A percentile compares a stretch with the other conserved stretches of the same genome.
Conservation (phyloP, 2,797 vertebrate genomes). For the Lagodon rhomboides region DNA sequence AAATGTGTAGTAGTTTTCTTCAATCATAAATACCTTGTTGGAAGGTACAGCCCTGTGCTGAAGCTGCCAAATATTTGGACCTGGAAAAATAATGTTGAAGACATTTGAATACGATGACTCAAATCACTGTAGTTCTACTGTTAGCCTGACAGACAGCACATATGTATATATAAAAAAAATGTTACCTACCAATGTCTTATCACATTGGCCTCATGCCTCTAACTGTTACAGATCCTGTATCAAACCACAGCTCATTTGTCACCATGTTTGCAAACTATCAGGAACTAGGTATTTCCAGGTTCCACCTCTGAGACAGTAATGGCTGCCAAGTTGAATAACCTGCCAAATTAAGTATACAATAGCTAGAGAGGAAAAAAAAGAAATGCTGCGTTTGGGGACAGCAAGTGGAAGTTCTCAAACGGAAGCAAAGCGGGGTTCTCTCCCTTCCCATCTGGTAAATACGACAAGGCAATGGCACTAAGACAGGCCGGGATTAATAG, state of each 20-base stretch:
- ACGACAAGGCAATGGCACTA: conserved; percentile 55
- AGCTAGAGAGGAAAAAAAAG: conserved; percentile 18
- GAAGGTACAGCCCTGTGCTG: conserved; percentile 97
- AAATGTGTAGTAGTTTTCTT: neutral
- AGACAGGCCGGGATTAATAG: conserved; percentile 69
- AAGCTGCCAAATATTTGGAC: conserved; percentile 99
- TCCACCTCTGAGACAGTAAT: conserved; percentile 44
- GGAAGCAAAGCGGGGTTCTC: conserved; percentile 63
- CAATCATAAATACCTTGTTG: conserved; percentile 88
- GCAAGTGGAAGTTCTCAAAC: conserved; percentile 52
- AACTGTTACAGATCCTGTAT: neutral
- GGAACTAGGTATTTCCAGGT: conserved; percentile 57
- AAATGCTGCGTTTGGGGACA: conserved; percentile 39
- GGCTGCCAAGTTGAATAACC: conserved; percentile 48
- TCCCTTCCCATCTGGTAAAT: conserved; percentile 68
- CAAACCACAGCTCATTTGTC: conserved; percentile 11
- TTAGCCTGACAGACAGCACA: neutral
- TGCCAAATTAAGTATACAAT: conserved; percentile 70
- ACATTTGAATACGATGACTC: neutral
- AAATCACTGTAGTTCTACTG: neutral
- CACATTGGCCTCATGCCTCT: neutral
- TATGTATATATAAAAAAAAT: neutral
- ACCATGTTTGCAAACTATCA: conserved; percentile 41
- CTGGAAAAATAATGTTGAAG: conserved; percentile 77
- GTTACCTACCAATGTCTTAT: neutral